A percentile compares a stretch with the other conserved stretches of the same genome.
phyloP scores from a whole-genome alignment of 2,888 invertebrate species.

The Papilio gigon region DNA sequence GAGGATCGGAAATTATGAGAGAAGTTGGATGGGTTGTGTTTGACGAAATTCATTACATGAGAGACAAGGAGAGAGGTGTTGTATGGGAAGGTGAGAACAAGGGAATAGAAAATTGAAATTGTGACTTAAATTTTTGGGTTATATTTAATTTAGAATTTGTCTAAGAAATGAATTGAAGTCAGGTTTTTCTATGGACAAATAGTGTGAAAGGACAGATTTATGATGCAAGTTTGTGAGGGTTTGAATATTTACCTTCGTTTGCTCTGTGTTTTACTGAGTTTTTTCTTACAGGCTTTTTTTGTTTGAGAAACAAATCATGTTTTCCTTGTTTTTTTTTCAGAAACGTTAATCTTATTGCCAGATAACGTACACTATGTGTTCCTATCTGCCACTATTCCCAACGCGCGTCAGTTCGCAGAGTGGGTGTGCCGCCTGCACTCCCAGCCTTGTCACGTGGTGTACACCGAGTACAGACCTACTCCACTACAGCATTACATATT shows the following conservation, averaged over 20 bases:
- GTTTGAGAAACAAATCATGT: no score
- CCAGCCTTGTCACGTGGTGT: conserved; percentile 99
- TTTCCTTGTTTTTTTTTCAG: conserved; percentile 67
- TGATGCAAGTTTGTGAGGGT: no score
- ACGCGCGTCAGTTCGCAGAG: conserved; percentile 97
- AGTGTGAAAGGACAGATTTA: no score
- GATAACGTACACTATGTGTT: conserved; percentile 99
- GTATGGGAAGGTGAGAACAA: conserved; percentile 92
- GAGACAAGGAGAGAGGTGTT: conserved; percentile 99
- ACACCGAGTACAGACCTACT: conserved; percentile 98
- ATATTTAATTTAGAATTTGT: no score
- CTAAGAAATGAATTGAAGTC: no score
- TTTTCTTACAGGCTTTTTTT: no score
- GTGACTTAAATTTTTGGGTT: no score
- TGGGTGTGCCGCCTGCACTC: conserved; percentile 97
- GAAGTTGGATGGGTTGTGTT: conserved; percentile 99
- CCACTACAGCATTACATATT: conserved; percentile 99
- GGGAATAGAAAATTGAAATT: not conserved
- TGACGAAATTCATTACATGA: conserved; percentile 99
- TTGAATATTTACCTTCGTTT: no score
- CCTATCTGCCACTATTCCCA: conserved; percentile 99
- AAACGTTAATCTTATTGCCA: conserved; percentile 97
- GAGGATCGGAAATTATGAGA: conserved; percentile 99
- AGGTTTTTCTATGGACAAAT: no score
- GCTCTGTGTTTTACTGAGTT: no score